phyloP scores from a whole-genome alignment of 2,888 invertebrate genomes.

The Deilephila porcellus region DNA sequence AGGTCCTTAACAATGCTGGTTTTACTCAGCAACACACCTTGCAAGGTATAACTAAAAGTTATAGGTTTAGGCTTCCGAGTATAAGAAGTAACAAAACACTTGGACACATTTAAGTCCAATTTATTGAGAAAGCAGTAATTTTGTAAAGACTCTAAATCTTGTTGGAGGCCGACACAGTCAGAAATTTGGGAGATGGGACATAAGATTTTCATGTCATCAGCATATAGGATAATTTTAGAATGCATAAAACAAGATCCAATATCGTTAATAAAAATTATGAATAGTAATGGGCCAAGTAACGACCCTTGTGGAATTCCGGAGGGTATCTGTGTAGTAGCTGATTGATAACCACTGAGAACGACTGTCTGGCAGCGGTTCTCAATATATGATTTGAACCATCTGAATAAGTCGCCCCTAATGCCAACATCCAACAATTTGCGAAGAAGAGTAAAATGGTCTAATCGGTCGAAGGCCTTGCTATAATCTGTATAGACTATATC shows the following conservation, averaged over 20 bases:
- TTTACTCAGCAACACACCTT: background rate
- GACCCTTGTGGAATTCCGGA: conserved; percentile 13
- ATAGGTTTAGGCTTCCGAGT: too few relatives aligned
- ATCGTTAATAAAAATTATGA: background rate
- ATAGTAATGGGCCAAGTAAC: background rate
- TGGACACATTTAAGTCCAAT: background rate
- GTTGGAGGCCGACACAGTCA: too few relatives aligned
- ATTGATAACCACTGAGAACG: background rate
- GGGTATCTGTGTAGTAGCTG: background rate
- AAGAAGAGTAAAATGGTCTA: background rate
- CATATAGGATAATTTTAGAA: conserved; percentile 5
- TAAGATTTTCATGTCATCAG: conserved; percentile 12
- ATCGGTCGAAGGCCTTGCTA: conserved; percentile 8
- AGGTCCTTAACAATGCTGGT: background rate
- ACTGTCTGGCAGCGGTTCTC: too few relatives aligned
- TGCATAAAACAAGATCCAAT: conserved; percentile 5
- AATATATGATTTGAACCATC: background rate
- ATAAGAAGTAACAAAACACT: background rate
- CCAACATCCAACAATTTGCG: background rate
- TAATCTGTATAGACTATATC: conserved; percentile 19
- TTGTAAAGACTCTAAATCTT: background rate
- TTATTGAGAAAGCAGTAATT: too few relatives aligned
- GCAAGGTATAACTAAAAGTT: too few relatives aligned
- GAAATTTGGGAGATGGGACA: too few relatives aligned
- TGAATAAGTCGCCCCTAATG: background rate